These are phyloP conservation scores for Cottus gobio DNA, from an alignment of 2,113 vertebrate genomes.

Conservation along the genomic window DNA sequence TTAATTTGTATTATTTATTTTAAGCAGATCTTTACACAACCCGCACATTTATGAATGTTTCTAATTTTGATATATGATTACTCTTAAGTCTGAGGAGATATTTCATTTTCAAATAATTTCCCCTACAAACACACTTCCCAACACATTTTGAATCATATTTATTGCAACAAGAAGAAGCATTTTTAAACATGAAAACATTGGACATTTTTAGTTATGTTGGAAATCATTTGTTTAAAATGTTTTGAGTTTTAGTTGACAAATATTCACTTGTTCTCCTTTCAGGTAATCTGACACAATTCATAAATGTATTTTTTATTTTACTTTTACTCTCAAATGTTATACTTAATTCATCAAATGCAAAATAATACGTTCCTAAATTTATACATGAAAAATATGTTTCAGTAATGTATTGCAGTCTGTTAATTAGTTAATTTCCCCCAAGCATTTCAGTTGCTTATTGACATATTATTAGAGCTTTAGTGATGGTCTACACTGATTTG, in stretches of 20 bases:
- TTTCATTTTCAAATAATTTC: conserved; percentile 5
- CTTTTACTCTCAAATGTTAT: not conserved
- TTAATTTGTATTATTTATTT: not conserved
- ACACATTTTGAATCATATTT: not conserved
- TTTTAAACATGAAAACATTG: conserved; percentile 1
- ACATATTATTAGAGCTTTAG: not conserved
- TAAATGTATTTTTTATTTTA: not conserved
- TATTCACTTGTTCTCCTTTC: conserved; percentile 1
- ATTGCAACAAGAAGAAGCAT: conserved; percentile 7
- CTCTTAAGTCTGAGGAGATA: not conserved
- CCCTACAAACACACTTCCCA: not conserved
- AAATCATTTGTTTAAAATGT: not conserved
- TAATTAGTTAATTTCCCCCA: not conserved
- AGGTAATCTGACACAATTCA: not conserved
- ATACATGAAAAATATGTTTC: not conserved
- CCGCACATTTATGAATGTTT: not conserved
- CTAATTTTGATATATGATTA: not conserved
- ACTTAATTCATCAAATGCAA: not conserved
- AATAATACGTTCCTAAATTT: conserved; percentile 8
- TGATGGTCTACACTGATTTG: conserved; percentile 10
- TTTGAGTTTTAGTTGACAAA: not conserved
- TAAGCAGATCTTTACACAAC: conserved; percentile 6
- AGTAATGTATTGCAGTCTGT: not conserved
- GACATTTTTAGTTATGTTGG: not conserved
- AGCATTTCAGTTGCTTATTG: not conserved